These are phyloP conservation scores for Notiomystis cincta DNA, from an alignment of 2,113 vertebrate species.

Conservation along the genomic window DNA sequence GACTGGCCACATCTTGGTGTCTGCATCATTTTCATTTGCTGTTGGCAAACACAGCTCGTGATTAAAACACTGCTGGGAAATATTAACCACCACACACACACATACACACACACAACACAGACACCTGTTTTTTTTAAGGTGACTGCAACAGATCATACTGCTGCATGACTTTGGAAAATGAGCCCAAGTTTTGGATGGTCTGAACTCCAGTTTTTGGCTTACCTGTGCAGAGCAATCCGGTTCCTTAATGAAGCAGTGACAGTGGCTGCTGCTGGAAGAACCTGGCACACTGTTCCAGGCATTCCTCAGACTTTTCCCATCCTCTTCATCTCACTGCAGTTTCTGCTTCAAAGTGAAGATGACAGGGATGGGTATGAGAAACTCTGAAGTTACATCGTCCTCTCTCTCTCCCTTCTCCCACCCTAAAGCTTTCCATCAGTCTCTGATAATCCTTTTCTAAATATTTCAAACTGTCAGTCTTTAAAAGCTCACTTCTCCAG, in stretches of 20 bases:
- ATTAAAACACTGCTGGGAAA: not conserved
- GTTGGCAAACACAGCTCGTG: not conserved
- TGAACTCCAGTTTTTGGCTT: not conserved
- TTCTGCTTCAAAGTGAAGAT: not conserved
- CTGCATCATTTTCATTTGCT: not conserved
- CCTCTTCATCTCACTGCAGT: not conserved
- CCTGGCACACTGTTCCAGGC: not conserved
- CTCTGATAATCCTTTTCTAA: not conserved
- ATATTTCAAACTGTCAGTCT: not conserved
- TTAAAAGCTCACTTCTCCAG: not conserved
- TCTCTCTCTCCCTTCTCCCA: accelerated
- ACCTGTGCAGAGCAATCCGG: not conserved
- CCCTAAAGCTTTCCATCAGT: not conserved
- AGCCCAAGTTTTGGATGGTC: not conserved
- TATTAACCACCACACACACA: not conserved
- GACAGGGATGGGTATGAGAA: not conserved
- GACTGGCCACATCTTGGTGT: not conserved
- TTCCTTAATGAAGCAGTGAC: not conserved
- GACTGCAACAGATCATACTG: not conserved
- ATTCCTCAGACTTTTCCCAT: not conserved
- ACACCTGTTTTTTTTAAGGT: not conserved
- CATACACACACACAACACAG: no score
- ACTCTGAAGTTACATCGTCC: not conserved
- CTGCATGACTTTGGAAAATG: not conserved
- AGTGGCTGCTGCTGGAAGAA: not conserved